phyloP scores from a whole-genome alignment of 2,888 invertebrate genomes.

The Hartigia nigra region DNA sequence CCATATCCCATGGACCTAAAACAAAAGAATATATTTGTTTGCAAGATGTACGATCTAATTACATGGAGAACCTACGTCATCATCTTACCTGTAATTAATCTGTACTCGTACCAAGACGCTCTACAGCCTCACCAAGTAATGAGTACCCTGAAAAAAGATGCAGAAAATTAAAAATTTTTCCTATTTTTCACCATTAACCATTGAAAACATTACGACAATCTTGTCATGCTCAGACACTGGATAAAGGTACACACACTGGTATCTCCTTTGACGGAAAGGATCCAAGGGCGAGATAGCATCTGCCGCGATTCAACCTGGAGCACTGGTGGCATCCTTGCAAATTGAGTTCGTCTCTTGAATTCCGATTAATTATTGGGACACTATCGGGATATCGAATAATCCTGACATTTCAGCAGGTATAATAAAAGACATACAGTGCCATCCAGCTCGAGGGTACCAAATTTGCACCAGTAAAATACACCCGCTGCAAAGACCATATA shows the following conservation, averaged over 20 bases:
- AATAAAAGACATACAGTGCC: not conserved
- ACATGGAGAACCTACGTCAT: conserved; percentile 27
- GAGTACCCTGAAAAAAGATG: not conserved
- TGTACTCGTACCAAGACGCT: not conserved
- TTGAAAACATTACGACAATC: not conserved
- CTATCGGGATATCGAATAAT: conserved; percentile 10
- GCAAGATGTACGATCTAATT: conserved; percentile 43
- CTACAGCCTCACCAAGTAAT: not conserved
- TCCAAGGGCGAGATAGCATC: not conserved
- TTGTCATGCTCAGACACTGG: not conserved
- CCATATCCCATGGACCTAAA: conserved; percentile 32
- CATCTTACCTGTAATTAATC: not conserved
- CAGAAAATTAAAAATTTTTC: not conserved
- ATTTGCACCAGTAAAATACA: not conserved
- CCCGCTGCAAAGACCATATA: not conserved
- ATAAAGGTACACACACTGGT: not conserved
- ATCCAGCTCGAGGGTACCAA: not conserved
- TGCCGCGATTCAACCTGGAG: conserved; percentile 1
- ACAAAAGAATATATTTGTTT: conserved; percentile 35
- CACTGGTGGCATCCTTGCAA: conserved; percentile 13
- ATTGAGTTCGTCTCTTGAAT: conserved; percentile 18
- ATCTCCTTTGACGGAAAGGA: not conserved
- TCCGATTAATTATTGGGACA: conserved; percentile 23
- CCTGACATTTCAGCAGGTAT: not conserved
- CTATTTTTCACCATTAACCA: not conserved